phyloP scores from a whole-genome alignment of 2,113 vertebrate species.

The Mionectes macconnelli region DNA sequence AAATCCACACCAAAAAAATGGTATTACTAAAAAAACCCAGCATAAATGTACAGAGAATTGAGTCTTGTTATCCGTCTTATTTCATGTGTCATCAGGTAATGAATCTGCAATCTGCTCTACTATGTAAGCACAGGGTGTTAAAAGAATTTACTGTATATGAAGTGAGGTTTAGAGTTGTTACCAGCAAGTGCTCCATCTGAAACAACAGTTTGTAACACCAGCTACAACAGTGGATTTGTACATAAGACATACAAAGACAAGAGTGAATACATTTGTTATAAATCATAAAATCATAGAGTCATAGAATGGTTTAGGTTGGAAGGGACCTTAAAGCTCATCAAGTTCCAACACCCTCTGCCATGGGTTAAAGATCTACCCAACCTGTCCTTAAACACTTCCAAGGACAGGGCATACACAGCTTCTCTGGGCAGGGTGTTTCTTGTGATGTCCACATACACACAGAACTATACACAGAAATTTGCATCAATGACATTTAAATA shows the following conservation, averaged over 20 bases:
- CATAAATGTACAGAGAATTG: background rate
- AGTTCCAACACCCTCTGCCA: background rate
- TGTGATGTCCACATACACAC: background rate
- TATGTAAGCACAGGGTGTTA: background rate
- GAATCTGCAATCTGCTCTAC: background rate
- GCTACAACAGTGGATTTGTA: background rate
- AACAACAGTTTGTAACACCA: constrained; percentile 25
- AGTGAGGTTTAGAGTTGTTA: background rate
- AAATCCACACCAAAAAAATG: background rate
- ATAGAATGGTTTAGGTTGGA: background rate
- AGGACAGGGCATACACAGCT: background rate
- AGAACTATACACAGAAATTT: background rate
- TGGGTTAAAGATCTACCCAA: background rate
- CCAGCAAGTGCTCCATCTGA: constrained; percentile 1
- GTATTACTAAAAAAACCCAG: background rate
- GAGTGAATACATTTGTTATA: background rate
- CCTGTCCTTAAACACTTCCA: background rate
- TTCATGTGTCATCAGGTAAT: background rate
- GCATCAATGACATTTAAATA: background rate
- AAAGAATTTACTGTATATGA: constrained; percentile 6
- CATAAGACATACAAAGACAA: background rate
- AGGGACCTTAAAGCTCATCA: background rate
- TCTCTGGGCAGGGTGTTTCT: background rate
- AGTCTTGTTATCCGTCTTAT: constrained; percentile 1
- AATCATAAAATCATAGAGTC: background rate